These are phyloP conservation scores for Pseudocheirus occidentalis DNA, from an alignment of 2,797 vertebrate species.

Conservation along the genomic window DNA sequence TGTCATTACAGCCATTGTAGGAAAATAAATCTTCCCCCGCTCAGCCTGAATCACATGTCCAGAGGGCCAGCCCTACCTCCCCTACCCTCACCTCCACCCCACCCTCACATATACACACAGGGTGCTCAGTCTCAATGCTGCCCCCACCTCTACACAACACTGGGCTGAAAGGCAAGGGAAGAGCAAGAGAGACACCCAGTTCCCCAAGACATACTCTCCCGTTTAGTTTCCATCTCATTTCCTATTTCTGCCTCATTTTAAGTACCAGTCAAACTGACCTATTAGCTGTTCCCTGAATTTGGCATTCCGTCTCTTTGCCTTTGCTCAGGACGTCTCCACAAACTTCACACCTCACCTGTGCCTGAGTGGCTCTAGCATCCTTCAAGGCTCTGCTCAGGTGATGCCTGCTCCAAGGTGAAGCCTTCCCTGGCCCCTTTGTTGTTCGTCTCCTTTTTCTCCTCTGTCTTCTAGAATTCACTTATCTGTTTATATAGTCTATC, in stretches of 20 bases:
- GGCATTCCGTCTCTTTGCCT: background rate
- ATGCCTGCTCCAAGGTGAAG: background rate
- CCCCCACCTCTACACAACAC: background rate
- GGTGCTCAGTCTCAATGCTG: background rate
- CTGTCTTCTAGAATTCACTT: background rate
- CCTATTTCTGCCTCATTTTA: background rate
- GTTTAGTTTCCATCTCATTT: background rate
- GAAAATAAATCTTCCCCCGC: constrained; percentile 65
- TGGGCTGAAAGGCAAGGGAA: background rate
- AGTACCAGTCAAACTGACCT: background rate
- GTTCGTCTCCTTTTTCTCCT: background rate
- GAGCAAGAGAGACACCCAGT: background rate
- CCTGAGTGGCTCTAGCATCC: background rate
- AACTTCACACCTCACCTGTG: background rate
- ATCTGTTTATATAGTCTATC: background rate
- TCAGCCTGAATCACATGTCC: constrained; percentile 27
- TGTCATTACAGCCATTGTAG: constrained; percentile 51
- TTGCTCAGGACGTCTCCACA: background rate
- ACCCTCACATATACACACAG: too few relatives aligned
- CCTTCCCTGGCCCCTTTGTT: background rate
- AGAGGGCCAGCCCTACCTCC: too few relatives aligned
- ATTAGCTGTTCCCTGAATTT: background rate
- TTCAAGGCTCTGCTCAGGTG: background rate
- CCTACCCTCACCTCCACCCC: too few relatives aligned
- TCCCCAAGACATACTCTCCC: background rate